These are phyloP conservation scores for Myoxocephalus aenaeus DNA, from an alignment of 2,797 vertebrate genomes.

Conservation along the genomic window DNA sequence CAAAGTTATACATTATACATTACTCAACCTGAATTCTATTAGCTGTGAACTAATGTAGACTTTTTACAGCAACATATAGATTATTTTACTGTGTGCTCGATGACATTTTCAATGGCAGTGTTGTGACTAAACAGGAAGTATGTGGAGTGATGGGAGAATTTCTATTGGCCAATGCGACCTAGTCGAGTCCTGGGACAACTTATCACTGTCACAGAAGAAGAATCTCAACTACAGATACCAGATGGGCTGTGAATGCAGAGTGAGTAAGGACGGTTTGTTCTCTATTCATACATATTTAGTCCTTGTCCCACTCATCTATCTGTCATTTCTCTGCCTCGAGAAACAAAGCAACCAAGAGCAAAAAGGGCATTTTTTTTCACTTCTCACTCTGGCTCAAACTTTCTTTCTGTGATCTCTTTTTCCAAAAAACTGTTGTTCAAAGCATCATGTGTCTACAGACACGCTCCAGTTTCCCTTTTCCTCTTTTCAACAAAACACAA, in stretches of 20 bases:
- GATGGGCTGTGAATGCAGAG: slow-evolving; percentile 94
- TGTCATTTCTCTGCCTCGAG: neutral
- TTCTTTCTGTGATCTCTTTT: neutral
- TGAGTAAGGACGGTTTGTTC: slow-evolving; percentile 77
- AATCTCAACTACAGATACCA: slow-evolving; percentile 94
- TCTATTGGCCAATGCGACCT: slow-evolving; percentile 92
- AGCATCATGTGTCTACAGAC: neutral
- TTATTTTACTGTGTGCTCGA: neutral
- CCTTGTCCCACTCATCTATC: slow-evolving; percentile 18
- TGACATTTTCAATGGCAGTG: neutral
- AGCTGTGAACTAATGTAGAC: neutral
- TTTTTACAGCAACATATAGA: neutral
- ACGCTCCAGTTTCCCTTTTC: neutral
- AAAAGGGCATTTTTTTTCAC: neutral
- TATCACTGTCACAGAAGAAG: slow-evolving; percentile 91
- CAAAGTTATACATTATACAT: neutral
- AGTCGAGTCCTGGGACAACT: slow-evolving; percentile 90
- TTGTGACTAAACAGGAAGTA: slow-evolving; percentile 82
- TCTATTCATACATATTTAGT: slow-evolving; percentile 25
- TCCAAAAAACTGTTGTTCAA: neutral
- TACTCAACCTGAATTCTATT: neutral
- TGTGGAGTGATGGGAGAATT: slow-evolving; percentile 90
- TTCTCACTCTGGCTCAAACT: neutral
- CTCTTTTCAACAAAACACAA: neutral
- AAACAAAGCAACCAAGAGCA: slow-evolving; percentile 10